Evolutionary conservation across 2,113 vertebrate species (phyloP).

Genomic region (Clarias batrachus): DNA sequence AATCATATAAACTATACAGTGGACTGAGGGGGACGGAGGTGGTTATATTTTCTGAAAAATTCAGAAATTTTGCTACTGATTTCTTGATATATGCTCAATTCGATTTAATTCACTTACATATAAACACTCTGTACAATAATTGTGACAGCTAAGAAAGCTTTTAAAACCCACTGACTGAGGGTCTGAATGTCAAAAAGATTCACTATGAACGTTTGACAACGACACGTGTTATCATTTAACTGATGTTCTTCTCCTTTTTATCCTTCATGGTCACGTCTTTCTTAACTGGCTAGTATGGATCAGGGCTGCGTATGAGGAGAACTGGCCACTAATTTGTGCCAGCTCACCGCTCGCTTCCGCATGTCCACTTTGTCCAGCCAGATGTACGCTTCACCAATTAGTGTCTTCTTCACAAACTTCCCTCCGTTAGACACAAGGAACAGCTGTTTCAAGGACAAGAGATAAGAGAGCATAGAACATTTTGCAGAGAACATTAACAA

Average conservation of each 20-base stretch:
- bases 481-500: neutral
- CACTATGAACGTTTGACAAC: neutral
- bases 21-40: neutral
- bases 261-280: neutral
- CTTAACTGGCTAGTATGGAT: slow-evolving; percentile 35
- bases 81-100: slow-evolving; percentile 44
- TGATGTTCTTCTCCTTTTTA: neutral
- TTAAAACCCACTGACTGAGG: neutral
- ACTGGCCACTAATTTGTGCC: slow-evolving; percentile 96
- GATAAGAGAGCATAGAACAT: neutral
- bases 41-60: slow-evolving; percentile 41
- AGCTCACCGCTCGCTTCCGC: slow-evolving; percentile 96
- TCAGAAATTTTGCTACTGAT: slow-evolving; percentile 41
- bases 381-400: slow-evolving; percentile 97
- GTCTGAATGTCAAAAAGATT: slow-evolving; percentile 1
- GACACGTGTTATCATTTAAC: slow-evolving; percentile 10
- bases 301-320: slow-evolving; percentile 82
- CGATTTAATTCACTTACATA: slow-evolving; percentile 65
- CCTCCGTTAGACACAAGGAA: slow-evolving; percentile 96
- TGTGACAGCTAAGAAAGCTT: slow-evolving; percentile 52
- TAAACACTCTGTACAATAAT: slow-evolving; percentile 52
- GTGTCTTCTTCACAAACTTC: slow-evolving; percentile 98
- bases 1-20: slow-evolving; percentile 42
- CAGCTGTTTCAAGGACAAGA: slow-evolving; percentile 74
- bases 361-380: slow-evolving; percentile 99